A percentile compares a stretch with the other conserved stretches of the same genome.
Evolutionary conservation across 2,888 invertebrate genomes (phyloP).

Genomic region (Aleiodes testaceus): DNA sequence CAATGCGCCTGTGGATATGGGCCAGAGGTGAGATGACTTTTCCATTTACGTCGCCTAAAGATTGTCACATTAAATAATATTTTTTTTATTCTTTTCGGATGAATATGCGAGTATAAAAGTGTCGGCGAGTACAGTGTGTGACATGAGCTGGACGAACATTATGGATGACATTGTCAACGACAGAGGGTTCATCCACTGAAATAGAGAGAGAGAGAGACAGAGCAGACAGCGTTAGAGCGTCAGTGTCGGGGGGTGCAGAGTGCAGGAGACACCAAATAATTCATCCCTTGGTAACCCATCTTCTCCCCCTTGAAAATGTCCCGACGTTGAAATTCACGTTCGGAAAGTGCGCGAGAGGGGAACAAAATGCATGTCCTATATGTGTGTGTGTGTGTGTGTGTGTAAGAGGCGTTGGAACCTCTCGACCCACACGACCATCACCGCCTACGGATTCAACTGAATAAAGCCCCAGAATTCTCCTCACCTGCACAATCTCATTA

Average conservation of each 20-base stretch:
- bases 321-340: slow-evolving; percentile 20
- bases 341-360: not conserved
- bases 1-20: not conserved
- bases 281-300: slow-evolving; percentile 60
- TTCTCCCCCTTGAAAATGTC: slow-evolving; percentile 12
- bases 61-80: not conserved
- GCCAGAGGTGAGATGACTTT: no score
- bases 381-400: no score
- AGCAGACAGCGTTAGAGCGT: slow-evolving; percentile 52
- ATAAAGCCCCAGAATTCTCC: not conserved
- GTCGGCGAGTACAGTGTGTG: slow-evolving; percentile 23
- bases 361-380: not conserved
- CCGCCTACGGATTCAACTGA: not conserved
- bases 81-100: slow-evolving; percentile 18
- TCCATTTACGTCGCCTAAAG: no score
- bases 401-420: not conserved
- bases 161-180: slow-evolving; percentile 68
- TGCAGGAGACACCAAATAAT: slow-evolving; percentile 70
- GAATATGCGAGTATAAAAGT: slow-evolving; percentile 9
- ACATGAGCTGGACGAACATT: slow-evolving; percentile 56
- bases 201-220: slow-evolving; percentile 7
- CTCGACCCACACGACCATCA: slow-evolving; percentile 16
- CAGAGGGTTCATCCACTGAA: slow-evolving; percentile 49
- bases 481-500: slow-evolving; percentile 13
- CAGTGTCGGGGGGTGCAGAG: slow-evolving; percentile 62